phyloP scores from a whole-genome alignment of 2,888 invertebrate genomes.

The Yponomeuta malinellus region DNA sequence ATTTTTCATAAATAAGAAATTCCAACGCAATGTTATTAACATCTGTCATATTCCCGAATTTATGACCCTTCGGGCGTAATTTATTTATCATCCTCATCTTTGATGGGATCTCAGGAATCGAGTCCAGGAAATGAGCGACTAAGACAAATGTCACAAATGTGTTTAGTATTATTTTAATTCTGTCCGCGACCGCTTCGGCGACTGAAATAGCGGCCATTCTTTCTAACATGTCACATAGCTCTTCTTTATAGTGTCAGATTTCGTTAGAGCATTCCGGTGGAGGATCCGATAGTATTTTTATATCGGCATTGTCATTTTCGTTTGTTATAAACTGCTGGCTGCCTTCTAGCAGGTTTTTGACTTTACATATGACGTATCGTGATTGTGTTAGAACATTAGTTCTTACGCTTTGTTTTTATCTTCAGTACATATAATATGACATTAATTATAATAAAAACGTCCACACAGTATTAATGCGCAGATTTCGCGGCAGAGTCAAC shows the following conservation, averaged over 20 bases:
- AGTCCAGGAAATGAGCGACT: constrained; percentile 6
- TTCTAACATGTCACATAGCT: constrained; percentile 18
- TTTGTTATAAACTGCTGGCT: not conserved
- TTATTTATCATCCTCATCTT: constrained; percentile 5
- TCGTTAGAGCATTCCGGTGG: constrained; percentile 12
- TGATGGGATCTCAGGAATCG: constrained; percentile 3
- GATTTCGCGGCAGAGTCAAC: too few species aligned
- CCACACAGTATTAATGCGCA: too few species aligned
- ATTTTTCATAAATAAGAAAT: not conserved
- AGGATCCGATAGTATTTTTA: not conserved
- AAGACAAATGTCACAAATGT: constrained; percentile 17
- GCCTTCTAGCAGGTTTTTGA: not conserved
- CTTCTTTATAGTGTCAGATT: constrained; percentile 18
- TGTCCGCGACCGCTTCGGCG: constrained; percentile 16
- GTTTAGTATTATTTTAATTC: constrained; percentile 22
- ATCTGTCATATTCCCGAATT: constrained; percentile 1
- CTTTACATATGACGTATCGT: not conserved
- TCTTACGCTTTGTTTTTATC: not conserved
- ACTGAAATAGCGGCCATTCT: constrained; percentile 20
- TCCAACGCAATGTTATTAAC: not conserved
- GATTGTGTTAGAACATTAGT: not conserved
- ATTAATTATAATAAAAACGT: too few species aligned
- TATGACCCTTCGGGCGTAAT: not conserved
- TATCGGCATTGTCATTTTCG: not conserved
- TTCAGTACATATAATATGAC: not conserved